Conservation (phyloP, 2,797 vertebrate species). For the Channallabes apus region DNA sequence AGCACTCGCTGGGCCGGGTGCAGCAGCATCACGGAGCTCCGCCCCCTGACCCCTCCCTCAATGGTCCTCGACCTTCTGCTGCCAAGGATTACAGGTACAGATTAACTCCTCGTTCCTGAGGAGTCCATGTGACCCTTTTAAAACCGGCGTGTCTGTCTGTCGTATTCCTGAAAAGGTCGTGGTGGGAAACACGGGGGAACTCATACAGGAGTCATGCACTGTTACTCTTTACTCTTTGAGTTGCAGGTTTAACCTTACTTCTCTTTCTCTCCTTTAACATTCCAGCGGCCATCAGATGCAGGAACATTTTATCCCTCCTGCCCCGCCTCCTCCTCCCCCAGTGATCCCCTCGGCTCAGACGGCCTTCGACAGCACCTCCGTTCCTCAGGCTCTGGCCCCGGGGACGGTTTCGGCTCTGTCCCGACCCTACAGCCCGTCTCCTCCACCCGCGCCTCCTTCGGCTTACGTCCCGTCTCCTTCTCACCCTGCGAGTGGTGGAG, state of each 20-base stretch:
- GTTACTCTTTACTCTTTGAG: not conserved
- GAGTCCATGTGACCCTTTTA: not conserved
- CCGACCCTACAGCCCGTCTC: constrained; percentile 62
- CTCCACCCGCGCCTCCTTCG: constrained; percentile 63
- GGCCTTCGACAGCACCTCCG: constrained; percentile 72
- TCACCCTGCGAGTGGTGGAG: constrained; percentile 57
- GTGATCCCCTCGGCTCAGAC: constrained; percentile 76
- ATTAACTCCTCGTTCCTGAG: not conserved
- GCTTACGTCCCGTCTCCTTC: constrained; percentile 67
- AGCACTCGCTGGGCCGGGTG: constrained; percentile 79
- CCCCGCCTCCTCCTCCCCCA: constrained; percentile 78
- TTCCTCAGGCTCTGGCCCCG: constrained; percentile 51
- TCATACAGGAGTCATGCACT: not conserved
- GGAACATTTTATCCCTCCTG: constrained; percentile 77
- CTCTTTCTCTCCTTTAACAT: not conserved
- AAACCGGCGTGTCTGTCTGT: not conserved
- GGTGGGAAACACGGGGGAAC: not conserved
- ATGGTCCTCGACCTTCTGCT: constrained; percentile 71
- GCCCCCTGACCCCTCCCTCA: constrained; percentile 67
- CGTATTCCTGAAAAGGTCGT: not conserved
- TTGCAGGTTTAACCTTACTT: not conserved
- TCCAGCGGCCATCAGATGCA: constrained; percentile 75
- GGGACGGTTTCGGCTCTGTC: constrained; percentile 53
- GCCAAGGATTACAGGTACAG: constrained; percentile 71
- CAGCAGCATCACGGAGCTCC: constrained; percentile 66